Evolutionary conservation across 2,113 vertebrate genomes (phyloP).

Genomic region (Phaethon lepturus): DNA sequence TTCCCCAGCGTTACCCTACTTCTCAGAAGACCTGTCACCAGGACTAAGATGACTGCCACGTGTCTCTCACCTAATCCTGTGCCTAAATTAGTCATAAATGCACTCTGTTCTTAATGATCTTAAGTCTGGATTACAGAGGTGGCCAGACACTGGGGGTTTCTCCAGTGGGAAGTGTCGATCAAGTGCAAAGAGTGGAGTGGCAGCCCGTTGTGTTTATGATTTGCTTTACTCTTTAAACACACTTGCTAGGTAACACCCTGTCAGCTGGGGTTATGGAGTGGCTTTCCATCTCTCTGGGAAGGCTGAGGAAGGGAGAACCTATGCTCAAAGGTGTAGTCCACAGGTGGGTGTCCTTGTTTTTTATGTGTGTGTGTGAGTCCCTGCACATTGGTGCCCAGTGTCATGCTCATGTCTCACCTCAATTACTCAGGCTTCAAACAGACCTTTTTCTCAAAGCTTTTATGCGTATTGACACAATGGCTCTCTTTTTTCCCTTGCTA

Average conservation of each 20-base stretch:
- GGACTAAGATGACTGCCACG: not conserved
- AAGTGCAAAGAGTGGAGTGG: not conserved
- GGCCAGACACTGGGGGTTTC: not conserved
- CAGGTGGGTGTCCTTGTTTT: not conserved
- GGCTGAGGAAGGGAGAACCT: not conserved
- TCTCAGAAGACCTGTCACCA: not conserved
- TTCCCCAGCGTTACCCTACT: not conserved
- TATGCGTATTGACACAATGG: constrained; percentile 61
- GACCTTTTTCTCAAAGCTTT: not conserved
- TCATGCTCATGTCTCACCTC: not conserved
- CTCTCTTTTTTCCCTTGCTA: constrained; percentile 74
- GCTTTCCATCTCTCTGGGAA: not conserved
- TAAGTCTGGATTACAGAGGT: not conserved
- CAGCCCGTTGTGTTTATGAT: not conserved
- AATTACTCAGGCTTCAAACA: not conserved
- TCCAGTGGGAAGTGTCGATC: not conserved
- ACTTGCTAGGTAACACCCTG: not conserved
- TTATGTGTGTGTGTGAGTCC: not conserved
- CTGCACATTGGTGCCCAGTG: not conserved
- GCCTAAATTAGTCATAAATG: not conserved
- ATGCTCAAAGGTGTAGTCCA: not conserved
- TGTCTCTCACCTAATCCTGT: not conserved
- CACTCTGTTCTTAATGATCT: not conserved
- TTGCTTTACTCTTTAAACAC: not conserved
- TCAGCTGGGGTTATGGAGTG: not conserved